Conservation (phyloP, 2,113 vertebrate genomes). For the Caretta caretta region DNA sequence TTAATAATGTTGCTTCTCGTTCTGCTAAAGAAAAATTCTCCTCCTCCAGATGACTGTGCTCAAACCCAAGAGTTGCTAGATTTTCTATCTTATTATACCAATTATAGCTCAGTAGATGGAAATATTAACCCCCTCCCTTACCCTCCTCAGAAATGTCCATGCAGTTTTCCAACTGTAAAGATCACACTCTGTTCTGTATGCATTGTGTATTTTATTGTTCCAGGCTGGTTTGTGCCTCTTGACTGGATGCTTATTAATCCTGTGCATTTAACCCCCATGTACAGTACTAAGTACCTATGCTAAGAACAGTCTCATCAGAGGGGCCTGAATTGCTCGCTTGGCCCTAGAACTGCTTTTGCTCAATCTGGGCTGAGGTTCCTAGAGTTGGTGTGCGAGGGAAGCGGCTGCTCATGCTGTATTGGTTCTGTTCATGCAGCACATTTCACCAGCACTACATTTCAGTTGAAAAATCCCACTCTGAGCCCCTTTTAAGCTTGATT, state of each 20-base stretch:
- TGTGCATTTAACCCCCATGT: rapidly evolving
- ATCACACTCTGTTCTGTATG: neutral
- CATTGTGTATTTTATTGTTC: neutral
- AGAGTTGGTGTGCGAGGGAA: rapidly evolving
- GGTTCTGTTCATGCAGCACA: neutral
- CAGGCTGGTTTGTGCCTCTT: constrained; percentile 18
- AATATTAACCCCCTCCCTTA: neutral
- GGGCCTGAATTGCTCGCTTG: neutral
- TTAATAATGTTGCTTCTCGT: neutral
- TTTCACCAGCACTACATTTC: neutral
- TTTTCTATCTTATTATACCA: neutral
- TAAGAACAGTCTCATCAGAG: neutral
- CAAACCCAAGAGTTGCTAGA: neutral
- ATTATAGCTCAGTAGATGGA: neutral
- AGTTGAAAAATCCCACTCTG: neutral
- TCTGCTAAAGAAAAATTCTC: neutral
- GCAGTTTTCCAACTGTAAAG: constrained; percentile 16
- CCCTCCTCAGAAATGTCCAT: neutral
- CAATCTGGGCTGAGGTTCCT: neutral
- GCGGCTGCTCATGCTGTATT: neutral
- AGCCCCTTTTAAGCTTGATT: neutral
- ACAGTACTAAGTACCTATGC: neutral
- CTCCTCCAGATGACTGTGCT: neutral
- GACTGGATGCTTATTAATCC: neutral
- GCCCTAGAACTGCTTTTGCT: neutral